Base-by-base conservation (phyloP, 1,140 invertebrate genomes). In the Halyomorpha halys region DNA sequence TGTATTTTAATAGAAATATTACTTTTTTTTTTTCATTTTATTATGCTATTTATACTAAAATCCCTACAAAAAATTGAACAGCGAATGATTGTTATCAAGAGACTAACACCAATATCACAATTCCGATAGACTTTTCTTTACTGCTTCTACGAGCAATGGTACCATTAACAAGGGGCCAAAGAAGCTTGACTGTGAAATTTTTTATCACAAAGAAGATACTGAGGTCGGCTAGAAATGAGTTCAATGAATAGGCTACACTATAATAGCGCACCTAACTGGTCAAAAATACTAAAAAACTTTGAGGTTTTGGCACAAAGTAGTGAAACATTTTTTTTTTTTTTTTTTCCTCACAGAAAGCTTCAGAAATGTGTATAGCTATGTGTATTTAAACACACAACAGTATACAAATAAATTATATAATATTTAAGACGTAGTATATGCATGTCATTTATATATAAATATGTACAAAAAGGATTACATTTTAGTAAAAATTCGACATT, bases 31-130 rank as follows among this genome's bases (percentile, higher is more conserved):
- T 56, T 56, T 23, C 53, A 11, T 56, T 56, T 21, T 23, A 11
- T 56, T 56, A 56, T 23, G 1, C 19, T 56, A 25, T 56, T 23
- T 56, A 23, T 16, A 9, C 53, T 56, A 56, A 25, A 56, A 56
- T 23, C 53, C 6, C 53, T 56, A 56, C 53, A 56, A 56, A 56
- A 39, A 56, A 56, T 56, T 56, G 53, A 56, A 56, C 53, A 56
- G 53, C 53, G 53, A 56, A 23, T 56, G 53, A 56, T 56, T 56
- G 53, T 56, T 56, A 18, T 15, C 53, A 56, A 56, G 53, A 56
- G 53, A 56, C 53, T 56, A 56, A 56, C 53, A 56, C 53, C 53
- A 56, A 56, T 56, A 56, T 56, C 53, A 56, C 53, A 56, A 56
- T 56, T 56, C 53, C 53, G 15, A 56, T 49, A 56, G 53, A 56